Evolutionary conservation across 2,113 vertebrate species (phyloP).

Genomic region (Callionymus lyra): DNA sequence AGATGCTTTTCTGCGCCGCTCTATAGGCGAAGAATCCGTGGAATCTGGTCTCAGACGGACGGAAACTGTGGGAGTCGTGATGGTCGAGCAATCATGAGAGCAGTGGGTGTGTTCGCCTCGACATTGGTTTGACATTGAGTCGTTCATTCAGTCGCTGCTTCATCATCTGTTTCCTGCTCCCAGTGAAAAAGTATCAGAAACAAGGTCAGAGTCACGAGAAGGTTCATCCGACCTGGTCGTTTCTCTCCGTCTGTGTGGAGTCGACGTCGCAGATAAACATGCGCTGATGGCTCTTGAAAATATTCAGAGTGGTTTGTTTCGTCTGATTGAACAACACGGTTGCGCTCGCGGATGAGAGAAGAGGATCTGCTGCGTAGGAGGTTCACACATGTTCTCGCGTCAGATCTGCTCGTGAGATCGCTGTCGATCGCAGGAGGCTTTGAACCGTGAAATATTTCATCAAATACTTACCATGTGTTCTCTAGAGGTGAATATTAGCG

Average conservation of each 20-base stretch:
- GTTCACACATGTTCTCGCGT: conserved; percentile 20
- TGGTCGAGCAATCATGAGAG: conserved; percentile 13
- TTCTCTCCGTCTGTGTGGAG: conserved; percentile 1
- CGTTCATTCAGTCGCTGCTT: too few species aligned
- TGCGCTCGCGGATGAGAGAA: conserved; percentile 31
- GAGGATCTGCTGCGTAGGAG: conserved; percentile 60
- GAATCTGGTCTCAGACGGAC: conserved; percentile 38
- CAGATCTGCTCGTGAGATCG: conserved; percentile 12
- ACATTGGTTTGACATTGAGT: conserved; percentile 48
- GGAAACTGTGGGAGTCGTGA: conserved; percentile 11
- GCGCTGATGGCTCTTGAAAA: conserved; percentile 9
- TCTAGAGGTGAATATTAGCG: too few species aligned
- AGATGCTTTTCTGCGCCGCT: conserved; percentile 28
- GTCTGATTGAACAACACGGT: conserved; percentile 10
- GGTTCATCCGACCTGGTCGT: conserved; percentile 34
- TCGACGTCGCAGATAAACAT: conserved; percentile 1
- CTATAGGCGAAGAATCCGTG: conserved; percentile 39
- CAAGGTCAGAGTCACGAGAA: too few species aligned
- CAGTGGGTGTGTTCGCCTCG: conserved; percentile 14
- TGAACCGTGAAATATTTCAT: too few species aligned
- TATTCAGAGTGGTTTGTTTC: conserved; percentile 13
- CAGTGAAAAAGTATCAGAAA: too few species aligned
- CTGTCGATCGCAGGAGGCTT: too few species aligned
- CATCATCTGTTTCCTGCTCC: too few species aligned
- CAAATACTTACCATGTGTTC: too few species aligned